Base-by-base conservation (phyloP, 2,888 invertebrate species). In the Apoda limacodes region DNA sequence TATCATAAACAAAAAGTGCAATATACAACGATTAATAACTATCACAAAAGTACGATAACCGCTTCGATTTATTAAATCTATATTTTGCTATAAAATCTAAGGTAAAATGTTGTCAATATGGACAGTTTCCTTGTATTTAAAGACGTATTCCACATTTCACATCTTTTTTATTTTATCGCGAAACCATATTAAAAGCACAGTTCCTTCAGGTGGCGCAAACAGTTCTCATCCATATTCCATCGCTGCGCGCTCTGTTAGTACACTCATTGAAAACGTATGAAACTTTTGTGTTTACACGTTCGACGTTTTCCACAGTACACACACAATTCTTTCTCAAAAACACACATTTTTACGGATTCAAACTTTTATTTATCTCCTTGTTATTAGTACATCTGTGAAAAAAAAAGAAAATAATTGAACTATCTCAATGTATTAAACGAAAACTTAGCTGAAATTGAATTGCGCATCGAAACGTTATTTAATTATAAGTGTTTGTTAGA, bases 21-120 rank as follows among this genome's bases (percentile, higher is more conserved):
- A 24, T 11, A 17, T 17, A 17, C 7, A 17, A 34, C 9, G 11
- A 10, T 27, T n/a, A n/a, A 26, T 35, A 26, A 42, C 44, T 72
- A 75, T 78, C 76, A 78, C 78, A 76, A 78, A 78, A 76, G 78
- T 75, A 78, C 78, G 78, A 80, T 78, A 80, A 78, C 80, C 78
- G 72, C 66, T 78, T 78, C 78, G 76, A 75, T 76, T 75, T 63
- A 55, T 64, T 31, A 42, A 69, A 72, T 71, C 9, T 21, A 5
- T 23, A 13, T 24, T 23, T 32, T 40, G 21, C 46, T 51, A 45
- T 53, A 53, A 53, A 55, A n/a, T n/a, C n/a, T n/a, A n/a, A 40
- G 34, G 32, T 39, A 63, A 67, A 60, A 68, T 59, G 61, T 67
- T 71, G 70, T 72, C 67, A 60, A 70, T 57, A 64, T 64, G 43